Base-by-base conservation (phyloP, 1,140 invertebrate genomes). In the Penaeus indicus region DNA sequence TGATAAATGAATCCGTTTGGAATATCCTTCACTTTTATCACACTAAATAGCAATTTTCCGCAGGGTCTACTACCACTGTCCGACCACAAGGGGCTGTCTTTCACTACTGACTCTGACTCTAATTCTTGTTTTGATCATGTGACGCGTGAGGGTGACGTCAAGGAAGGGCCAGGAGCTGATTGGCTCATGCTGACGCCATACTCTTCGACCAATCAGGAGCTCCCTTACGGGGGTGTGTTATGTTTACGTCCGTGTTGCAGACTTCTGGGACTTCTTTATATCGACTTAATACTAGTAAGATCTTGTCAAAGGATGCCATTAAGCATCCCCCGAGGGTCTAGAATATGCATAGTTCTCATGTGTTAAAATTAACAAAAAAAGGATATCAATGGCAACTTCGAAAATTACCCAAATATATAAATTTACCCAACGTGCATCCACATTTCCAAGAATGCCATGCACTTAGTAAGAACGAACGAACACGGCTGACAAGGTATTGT, bases 101-200 rank as follows among this genome's bases (percentile, higher is more conserved):
- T 88, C 86, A 88, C 86, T 88, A 88, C 81, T 84, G 47, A 83
- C 86, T 84, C 75, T 77, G 22, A 54, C 47, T 54, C 47, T 54
- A 77, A 83, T 83, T 88, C 80, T 88, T 88, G 86, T 88, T 88
- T 84, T 84, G 86, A 88, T 88, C 86, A 88, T 88, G 86, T 77
- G 86, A 88, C 86, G 27, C 27, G 81, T 78, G 86, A 79, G 85
- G 80, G 69, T 88, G 86, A 88, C 86, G 86, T 84, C 42, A 88
- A 80, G 13, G 61, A 1, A 11, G 42, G 32, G 42, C 13, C 19
- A 38, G 3, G 16, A 81, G 61, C 64, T 64, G 38, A 86, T 81
- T 80, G 77, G 77, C 78, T 27, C 63, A 32, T 27, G 61, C 78
- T 88, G 81, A 83, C 81, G 86, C 86, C 61, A 69, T 60, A 79